phyloP scores from a whole-genome alignment of 2,888 invertebrate species.

The Chelonus formosanus region DNA sequence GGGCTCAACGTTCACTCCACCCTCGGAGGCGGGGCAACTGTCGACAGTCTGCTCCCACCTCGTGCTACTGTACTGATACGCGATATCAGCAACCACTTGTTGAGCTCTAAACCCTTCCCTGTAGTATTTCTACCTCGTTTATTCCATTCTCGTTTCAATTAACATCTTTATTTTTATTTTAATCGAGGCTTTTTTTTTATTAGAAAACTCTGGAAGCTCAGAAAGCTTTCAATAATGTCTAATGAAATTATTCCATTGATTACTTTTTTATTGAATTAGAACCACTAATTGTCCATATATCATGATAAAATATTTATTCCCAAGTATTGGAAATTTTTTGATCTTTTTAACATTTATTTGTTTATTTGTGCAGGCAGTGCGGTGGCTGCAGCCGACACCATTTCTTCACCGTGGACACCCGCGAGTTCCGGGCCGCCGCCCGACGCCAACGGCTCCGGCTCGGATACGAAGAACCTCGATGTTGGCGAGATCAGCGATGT shows the following conservation, averaged over 20 bases:
- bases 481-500: slow-evolving; percentile 92
- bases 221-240: too few species aligned
- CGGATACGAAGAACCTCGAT: slow-evolving; percentile 90
- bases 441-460: slow-evolving; percentile 92
- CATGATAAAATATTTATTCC: too few species aligned
- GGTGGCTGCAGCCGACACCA: slow-evolving; percentile 87
- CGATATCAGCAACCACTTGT: slow-evolving; percentile 61
- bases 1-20: slow-evolving; percentile 56
- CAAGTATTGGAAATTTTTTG: background rate
- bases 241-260: too few species aligned
- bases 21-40: slow-evolving; percentile 61
- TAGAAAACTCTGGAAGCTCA: background rate
- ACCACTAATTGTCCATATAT: too few species aligned
- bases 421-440: slow-evolving; percentile 85
- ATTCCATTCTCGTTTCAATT: slow-evolving; percentile 43
- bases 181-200: slow-evolving; percentile 9
- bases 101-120: slow-evolving; percentile 46
- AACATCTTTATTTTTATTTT: slow-evolving; percentile 17
- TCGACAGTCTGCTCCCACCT: slow-evolving; percentile 54
- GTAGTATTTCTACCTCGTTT: slow-evolving; percentile 51
- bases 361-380: slow-evolving; percentile 69
- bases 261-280: too few species aligned
- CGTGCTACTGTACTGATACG: slow-evolving; percentile 54
- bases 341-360: slow-evolving; percentile 14
- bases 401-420: slow-evolving; percentile 96